phyloP scores from a whole-genome alignment of 2,888 invertebrate species.

The Rhagophthalmus giganteus region DNA sequence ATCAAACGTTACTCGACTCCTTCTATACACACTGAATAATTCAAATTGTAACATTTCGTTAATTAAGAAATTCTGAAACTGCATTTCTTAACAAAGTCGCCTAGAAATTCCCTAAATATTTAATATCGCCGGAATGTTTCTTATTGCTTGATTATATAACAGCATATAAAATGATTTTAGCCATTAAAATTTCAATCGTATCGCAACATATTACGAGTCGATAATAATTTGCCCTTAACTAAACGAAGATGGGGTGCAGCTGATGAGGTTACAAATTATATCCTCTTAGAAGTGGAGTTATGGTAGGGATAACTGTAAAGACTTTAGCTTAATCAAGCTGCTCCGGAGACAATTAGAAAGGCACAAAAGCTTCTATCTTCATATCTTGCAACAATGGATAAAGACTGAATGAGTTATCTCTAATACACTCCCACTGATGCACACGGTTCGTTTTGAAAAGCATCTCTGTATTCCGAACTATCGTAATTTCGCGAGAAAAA shows the following conservation, averaged over 20 bases:
- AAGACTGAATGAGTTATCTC: slow-evolving; percentile 24
- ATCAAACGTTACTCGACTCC: too few relatives aligned
- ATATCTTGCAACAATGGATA: slow-evolving; percentile 28
- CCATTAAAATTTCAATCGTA: too few relatives aligned
- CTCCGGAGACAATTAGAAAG: slow-evolving; percentile 28
- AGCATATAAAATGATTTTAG: too few relatives aligned
- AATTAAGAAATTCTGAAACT: too few relatives aligned
- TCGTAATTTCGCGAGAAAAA: too few relatives aligned
- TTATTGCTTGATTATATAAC: too few relatives aligned
- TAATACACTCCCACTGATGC: slow-evolving; percentile 24
- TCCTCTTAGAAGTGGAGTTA: slow-evolving; percentile 18
- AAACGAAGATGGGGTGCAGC: slow-evolving; percentile 7
- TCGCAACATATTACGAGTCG: neutral
- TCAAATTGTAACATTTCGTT: too few relatives aligned
- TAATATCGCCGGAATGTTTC: too few relatives aligned
- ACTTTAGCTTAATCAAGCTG: slow-evolving; percentile 31
- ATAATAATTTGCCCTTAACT: too few relatives aligned
- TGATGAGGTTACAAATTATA: slow-evolving; percentile 26
- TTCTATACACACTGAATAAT: too few relatives aligned
- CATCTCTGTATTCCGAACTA: slow-evolving; percentile 15
- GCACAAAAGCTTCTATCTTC: slow-evolving; percentile 30
- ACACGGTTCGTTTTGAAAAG: slow-evolving; percentile 19
- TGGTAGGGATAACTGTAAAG: slow-evolving; percentile 20
- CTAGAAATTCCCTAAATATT: too few relatives aligned
- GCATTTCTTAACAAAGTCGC: too few relatives aligned